Base-by-base conservation (phyloP, 1,140 invertebrate genomes). In the Drosophila lacteicornis region DNA sequence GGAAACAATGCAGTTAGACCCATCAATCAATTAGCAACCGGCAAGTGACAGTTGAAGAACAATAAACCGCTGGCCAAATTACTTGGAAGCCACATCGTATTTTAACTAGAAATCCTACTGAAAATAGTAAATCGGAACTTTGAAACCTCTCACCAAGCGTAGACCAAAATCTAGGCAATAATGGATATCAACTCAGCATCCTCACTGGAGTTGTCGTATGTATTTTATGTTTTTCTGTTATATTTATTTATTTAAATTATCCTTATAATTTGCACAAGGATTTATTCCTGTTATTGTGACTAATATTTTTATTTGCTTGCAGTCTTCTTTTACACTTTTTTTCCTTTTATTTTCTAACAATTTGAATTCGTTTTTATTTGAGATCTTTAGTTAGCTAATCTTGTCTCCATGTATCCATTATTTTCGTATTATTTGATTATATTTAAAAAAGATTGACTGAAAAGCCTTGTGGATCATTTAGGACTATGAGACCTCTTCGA, bases 131-230 rank as follows among this genome's bases (percentile, higher is more conserved):
- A 43, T 12, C 12, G 17, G 12, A 36, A 3, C 15, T 25, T 57
- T n/a, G 11, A 33, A 56, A 17, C 6, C 33, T 19, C 27, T 27
- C 17, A n/a, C 17, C 11, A 11, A 38, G 42, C 7, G 13, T 36
- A 22, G 12, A n/a, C 15, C 22, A 42, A 57, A 38, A 40, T 22
- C 6, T 8, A 27, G 4, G 6, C 5, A 36, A 46, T 8, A 47
- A 56, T 71, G 63, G 65, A 51, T 33, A 36, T 9, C 50, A 46
- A 71, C 25, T 57, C 47, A 42, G 40, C 69, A 27, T 46, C 11
- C 51, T 56, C 25, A 50, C 45, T 40, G 45, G 55, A 80, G 47
- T 55, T 62, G 65, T 75, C 76, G 84, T 87, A 87, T 71, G 84
- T 70, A 83, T 71, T 76, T 80, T 66, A 70, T 36, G 33, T 36